phyloP scores from a whole-genome alignment of 1,140 invertebrate species.

The Araneus ventricosus region DNA sequence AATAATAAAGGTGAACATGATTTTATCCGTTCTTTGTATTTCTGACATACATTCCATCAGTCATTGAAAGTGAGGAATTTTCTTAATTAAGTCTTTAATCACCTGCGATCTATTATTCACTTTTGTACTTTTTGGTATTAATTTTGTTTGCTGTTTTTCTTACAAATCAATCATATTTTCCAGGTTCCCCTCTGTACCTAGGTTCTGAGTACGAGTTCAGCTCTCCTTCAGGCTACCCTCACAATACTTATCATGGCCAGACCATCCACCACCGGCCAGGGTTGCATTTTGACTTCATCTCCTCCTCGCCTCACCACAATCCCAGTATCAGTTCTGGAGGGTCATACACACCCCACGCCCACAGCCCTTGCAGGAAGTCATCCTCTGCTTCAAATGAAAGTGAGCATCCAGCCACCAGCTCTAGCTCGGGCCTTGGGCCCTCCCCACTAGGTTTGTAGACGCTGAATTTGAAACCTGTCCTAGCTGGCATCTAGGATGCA shows the following conservation, averaged over 20 bases:
- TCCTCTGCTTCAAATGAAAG: conserved; percentile 85
- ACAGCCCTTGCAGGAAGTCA: conserved; percentile 84
- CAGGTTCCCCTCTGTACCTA: conserved; percentile 64
- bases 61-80: not conserved
- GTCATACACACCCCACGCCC: conserved; percentile 76
- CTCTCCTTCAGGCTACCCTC: conserved; percentile 84
- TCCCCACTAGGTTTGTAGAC: conserved; percentile 65
- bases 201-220: conserved; percentile 83
- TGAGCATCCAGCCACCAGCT: conserved; percentile 77
- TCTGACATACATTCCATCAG: too few relatives aligned
- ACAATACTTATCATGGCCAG: conserved; percentile 95
- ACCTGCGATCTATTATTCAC: too few relatives aligned
- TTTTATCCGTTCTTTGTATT: too few relatives aligned
- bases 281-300: conserved; percentile 82
- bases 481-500: too few relatives aligned
- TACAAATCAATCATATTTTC: not conserved
- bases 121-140: not conserved
- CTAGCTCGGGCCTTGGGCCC: conserved; percentile 77
- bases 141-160: not conserved
- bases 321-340: conserved; percentile 77
- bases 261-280: conserved; percentile 87
- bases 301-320: conserved; percentile 89
- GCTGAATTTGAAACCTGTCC: too few relatives aligned
- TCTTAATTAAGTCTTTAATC: too few relatives aligned
- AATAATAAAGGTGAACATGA: too few relatives aligned